Evolutionary conservation across 2,797 vertebrate genomes (phyloP).

Genomic region (Cuniculus paca): DNA sequence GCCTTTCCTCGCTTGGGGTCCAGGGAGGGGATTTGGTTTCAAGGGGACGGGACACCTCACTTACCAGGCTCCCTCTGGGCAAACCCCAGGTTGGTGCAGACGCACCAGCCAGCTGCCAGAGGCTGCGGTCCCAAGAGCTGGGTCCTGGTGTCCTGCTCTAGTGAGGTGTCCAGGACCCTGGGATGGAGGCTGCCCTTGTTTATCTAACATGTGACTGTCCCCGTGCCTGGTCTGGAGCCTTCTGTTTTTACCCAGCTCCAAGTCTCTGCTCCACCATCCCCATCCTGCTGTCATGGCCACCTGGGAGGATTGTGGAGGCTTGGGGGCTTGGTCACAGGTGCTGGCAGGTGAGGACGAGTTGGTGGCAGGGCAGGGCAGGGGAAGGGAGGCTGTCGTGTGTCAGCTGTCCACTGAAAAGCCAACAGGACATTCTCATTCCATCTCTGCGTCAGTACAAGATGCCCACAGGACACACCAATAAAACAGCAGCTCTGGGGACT

Average conservation of each 20-base stretch:
- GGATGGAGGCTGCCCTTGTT: not conserved
- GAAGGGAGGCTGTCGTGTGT: not conserved
- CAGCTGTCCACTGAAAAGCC: not conserved
- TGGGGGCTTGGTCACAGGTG: not conserved
- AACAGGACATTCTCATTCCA: not conserved
- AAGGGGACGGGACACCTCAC: not conserved
- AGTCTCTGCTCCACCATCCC: slow-evolving; percentile 21
- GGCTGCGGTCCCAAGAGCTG: not conserved
- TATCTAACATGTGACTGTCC: not conserved
- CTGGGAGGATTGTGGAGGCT: not conserved
- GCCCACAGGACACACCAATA: not conserved
- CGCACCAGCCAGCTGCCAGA: not conserved
- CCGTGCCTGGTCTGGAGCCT: not conserved
- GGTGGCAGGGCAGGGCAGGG: not conserved
- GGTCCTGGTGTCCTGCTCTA: not conserved
- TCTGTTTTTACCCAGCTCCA: slow-evolving; percentile 61
- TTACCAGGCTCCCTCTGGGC: not conserved
- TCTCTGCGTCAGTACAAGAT: not conserved
- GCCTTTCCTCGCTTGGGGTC: not conserved
- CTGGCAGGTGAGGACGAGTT: not conserved
- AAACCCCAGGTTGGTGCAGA: not conserved
- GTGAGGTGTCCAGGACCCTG: not conserved
- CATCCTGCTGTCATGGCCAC: not conserved
- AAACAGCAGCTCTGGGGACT: not conserved
- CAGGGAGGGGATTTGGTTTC: not conserved